A percentile compares a stretch with the other conserved stretches of the same genome.
Conservation (phyloP, 2,113 vertebrate genomes). For the Pterophyllum scalare region DNA sequence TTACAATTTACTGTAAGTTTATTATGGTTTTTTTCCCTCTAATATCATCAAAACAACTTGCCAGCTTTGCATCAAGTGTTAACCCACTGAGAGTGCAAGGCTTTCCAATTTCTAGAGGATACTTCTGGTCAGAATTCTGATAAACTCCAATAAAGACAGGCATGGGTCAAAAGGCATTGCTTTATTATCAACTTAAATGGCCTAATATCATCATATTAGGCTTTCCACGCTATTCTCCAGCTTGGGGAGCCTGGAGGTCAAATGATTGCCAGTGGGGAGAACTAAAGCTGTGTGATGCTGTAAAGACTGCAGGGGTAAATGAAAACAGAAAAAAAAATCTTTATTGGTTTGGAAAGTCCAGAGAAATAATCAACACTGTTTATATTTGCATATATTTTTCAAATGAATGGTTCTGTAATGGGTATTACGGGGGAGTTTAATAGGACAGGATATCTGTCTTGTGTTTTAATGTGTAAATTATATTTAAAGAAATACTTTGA, state of each 20-base stretch:
- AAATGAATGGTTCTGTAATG: not conserved
- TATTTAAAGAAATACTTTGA: not conserved
- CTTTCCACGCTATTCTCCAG: constrained; percentile 3
- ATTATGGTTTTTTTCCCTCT: not conserved
- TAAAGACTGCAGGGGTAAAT: not conserved
- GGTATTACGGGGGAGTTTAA: not conserved
- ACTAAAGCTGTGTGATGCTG: constrained; percentile 1
- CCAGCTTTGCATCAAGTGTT: not conserved
- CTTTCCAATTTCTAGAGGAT: not conserved
- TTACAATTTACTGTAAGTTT: not conserved
- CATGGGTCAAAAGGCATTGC: constrained; percentile 4
- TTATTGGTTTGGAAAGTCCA: not conserved
- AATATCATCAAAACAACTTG: not conserved
- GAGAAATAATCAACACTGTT: constrained; percentile 1
- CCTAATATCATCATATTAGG: constrained; percentile 28
- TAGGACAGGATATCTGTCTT: not conserved
- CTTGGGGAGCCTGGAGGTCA: not conserved
- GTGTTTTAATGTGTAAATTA: not conserved
- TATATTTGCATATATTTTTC: not conserved
- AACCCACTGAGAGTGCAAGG: not conserved
- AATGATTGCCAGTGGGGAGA: not conserved
- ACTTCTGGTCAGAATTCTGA: not conserved
- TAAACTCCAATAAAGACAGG: constrained; percentile 9
- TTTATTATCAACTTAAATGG: constrained; percentile 22
- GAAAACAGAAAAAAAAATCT: too few relatives aligned